These are phyloP conservation scores for Heterodera filipjevi DNA, from an alignment of 2,888 invertebrate species.

Conservation along the genomic window DNA sequence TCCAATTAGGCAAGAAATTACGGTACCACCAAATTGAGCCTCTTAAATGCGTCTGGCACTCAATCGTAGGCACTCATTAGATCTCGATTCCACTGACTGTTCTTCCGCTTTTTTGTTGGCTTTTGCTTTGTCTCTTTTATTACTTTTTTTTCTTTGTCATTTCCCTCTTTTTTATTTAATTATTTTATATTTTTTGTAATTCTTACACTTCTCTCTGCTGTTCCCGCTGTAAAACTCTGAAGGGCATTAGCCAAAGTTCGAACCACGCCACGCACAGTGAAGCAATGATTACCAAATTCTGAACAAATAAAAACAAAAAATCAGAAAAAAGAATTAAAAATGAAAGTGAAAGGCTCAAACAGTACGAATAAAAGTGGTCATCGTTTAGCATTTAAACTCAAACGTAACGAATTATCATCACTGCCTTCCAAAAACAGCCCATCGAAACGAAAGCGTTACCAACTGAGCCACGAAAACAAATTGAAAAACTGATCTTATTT, in stretches of 20 bases:
- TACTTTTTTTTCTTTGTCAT: no score
- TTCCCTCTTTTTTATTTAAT: conserved; percentile 29
- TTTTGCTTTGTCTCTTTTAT: no score
- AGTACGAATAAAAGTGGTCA: neutral
- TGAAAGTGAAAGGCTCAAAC: neutral
- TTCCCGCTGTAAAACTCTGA: conserved; percentile 56
- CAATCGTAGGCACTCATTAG: no score
- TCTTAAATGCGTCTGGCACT: no score
- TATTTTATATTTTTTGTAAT: no score
- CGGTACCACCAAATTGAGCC: no score
- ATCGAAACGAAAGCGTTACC: no score
- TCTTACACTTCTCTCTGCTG: conserved; percentile 37
- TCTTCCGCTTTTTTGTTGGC: no score
- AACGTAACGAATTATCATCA: neutral
- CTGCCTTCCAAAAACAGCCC: neutral
- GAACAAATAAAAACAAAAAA: conserved; percentile 33
- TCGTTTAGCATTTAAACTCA: neutral
- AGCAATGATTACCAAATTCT: conserved; percentile 52
- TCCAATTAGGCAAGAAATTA: no score
- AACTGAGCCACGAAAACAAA: no score
- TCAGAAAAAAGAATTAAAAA: neutral
- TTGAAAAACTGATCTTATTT: neutral
- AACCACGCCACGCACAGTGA: conserved; percentile 57
- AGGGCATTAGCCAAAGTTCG: conserved; percentile 60
- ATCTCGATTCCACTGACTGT: no score